Percentiles rank a stretch among this genome's conserved stretches.
Conservation (phyloP, 2,113 vertebrate species). For the Xyrauchen texanus region DNA sequence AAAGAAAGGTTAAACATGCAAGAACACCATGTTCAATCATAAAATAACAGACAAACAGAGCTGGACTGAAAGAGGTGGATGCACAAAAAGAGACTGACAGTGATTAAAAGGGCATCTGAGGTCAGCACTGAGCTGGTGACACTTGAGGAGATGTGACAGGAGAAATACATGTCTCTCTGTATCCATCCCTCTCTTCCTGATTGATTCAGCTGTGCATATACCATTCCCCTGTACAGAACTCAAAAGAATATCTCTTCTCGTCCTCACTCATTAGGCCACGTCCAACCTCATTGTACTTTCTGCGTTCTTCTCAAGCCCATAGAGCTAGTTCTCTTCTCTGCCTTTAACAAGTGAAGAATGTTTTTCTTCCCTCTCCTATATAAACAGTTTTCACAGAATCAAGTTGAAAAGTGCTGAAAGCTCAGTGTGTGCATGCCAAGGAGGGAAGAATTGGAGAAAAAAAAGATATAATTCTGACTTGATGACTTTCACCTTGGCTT, state of each 20-base stretch:
- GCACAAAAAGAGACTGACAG: constrained; percentile 8
- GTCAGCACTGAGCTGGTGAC: constrained; percentile 20
- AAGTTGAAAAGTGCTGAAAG: neutral
- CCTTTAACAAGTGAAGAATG: too few species aligned
- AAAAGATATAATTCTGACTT: neutral
- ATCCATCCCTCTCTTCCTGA: neutral
- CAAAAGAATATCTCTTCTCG: neutral
- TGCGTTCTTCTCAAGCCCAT: neutral
- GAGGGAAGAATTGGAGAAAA: neutral
- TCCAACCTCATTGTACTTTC: neutral
- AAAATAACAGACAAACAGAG: constrained; percentile 22
- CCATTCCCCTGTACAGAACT: neutral
- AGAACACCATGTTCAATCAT: too few species aligned
- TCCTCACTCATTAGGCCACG: neutral
- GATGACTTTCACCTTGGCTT: neutral
- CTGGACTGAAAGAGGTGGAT: neutral
- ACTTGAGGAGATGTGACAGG: constrained; percentile 2
- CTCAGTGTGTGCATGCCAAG: neutral
- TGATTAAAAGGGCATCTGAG: constrained; percentile 40
- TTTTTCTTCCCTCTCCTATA: too few species aligned
- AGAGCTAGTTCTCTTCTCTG: neutral
- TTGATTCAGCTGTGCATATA: constrained; percentile 7
- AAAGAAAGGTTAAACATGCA: constrained; percentile 17
- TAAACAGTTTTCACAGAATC: neutral
- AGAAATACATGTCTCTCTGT: neutral